phyloP scores from a whole-genome alignment of 2,797 vertebrate species.

The Odontamblyopus rebecca region DNA sequence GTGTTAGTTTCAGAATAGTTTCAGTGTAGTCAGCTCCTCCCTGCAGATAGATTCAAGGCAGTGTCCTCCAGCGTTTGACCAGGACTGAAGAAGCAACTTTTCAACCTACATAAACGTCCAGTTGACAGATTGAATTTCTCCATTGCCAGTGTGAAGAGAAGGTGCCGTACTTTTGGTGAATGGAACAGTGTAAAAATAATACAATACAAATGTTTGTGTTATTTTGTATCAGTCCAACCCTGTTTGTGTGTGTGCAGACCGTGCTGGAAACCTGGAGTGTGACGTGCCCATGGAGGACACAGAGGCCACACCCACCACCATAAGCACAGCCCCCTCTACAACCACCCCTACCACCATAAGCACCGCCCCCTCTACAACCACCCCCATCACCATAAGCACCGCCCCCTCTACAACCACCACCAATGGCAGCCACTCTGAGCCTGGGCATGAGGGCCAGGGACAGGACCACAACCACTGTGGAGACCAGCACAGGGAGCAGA shows the following conservation, averaged over 20 bases:
- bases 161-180: too few species aligned
- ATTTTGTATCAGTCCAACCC: background rate
- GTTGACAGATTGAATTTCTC: too few species aligned
- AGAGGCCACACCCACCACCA: slow-evolving; percentile 21
- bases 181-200: too few species aligned
- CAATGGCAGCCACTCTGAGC: background rate
- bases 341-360: slow-evolving; percentile 16
- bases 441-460: background rate
- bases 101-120: too few species aligned
- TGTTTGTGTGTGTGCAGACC: slow-evolving; percentile 27
- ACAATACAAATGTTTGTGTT: too few species aligned
- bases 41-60: too few species aligned
- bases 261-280: slow-evolving; percentile 32
- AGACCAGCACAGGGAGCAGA: background rate
- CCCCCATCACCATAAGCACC: slow-evolving; percentile 19
- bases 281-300: slow-evolving; percentile 53
- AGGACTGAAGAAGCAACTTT: too few species aligned
- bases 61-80: too few species aligned
- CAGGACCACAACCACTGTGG: background rate
- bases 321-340: slow-evolving; percentile 1
- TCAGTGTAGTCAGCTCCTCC: too few species aligned
- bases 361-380: background rate
- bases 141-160: too few species aligned
- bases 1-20: too few species aligned
- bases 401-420: background rate